These are phyloP conservation scores for Fissipunctia ypsillon DNA, from an alignment of 2,888 invertebrate species.

Conservation along the genomic window DNA sequence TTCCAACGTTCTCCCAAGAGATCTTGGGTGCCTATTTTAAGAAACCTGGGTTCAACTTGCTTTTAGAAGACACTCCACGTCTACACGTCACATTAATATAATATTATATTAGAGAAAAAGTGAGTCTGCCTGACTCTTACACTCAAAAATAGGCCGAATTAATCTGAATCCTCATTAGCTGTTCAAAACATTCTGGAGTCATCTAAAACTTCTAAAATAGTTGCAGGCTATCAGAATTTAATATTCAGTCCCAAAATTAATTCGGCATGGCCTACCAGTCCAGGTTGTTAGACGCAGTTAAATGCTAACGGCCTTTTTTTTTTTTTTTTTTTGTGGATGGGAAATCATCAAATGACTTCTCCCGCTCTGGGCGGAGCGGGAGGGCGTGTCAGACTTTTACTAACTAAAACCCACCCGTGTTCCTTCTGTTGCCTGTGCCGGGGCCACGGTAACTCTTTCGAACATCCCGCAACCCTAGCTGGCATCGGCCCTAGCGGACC, in stretches of 20 bases:
- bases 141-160: not conserved
- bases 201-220: slow-evolving; percentile 21
- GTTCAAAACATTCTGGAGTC: not conserved
- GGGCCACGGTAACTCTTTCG: too few relatives aligned
- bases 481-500: too few relatives aligned
- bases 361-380: too few relatives aligned
- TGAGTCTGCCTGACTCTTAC: too few relatives aligned
- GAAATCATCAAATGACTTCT: too few relatives aligned
- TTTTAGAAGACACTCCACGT: slow-evolving; percentile 6
- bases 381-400: too few relatives aligned
- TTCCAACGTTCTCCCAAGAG: slow-evolving; percentile 12
- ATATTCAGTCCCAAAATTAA: slow-evolving; percentile 44
- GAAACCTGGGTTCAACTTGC: slow-evolving; percentile 8
- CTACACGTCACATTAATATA: not conserved
- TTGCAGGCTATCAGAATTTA: slow-evolving; percentile 28
- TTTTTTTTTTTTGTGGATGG: too few relatives aligned
- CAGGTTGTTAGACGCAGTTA: too few relatives aligned
- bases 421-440: too few relatives aligned
- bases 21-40: slow-evolving; percentile 36
- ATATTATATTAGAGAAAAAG: not conserved
- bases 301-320: too few relatives aligned
- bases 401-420: too few relatives aligned
- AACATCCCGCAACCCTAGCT: too few relatives aligned
- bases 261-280: slow-evolving; percentile 31
- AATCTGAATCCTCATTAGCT: not conserved